Conservation (phyloP, 2,888 invertebrate species). For the Schrankia costaestrigalis region DNA sequence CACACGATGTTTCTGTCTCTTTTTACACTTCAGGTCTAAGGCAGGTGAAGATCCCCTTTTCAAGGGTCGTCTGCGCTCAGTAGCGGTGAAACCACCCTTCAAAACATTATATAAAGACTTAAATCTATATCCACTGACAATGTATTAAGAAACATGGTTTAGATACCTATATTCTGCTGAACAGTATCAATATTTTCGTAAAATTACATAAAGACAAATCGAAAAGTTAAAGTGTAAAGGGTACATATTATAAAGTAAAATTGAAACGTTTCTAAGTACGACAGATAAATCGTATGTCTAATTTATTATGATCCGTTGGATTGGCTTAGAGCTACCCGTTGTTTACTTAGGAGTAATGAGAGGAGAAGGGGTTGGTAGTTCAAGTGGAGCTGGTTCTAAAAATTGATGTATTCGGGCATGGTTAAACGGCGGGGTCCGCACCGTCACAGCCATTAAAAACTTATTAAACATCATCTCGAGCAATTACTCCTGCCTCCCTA, state of each 20-base stretch:
- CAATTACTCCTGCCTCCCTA: slow-evolving; percentile 76
- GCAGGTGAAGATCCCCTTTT: slow-evolving; percentile 46
- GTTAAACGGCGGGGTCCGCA: slow-evolving; percentile 63
- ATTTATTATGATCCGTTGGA: slow-evolving; percentile 23
- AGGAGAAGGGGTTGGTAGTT: slow-evolving; percentile 18
- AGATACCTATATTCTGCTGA: no score
- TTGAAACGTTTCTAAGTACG: slow-evolving; percentile 44
- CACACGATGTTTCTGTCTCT: slow-evolving; percentile 42
- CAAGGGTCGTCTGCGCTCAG: slow-evolving; percentile 45
- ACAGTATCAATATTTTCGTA: slow-evolving; percentile 29
- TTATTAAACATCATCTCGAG: slow-evolving; percentile 84
- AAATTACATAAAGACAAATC: slow-evolving; percentile 32
- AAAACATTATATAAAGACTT: no score
- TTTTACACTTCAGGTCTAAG: slow-evolving; percentile 27
- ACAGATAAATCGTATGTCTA: slow-evolving; percentile 40
- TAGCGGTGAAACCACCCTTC: slow-evolving; percentile 26
- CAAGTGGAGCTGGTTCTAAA: slow-evolving; percentile 41
- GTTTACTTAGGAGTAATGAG: slow-evolving; percentile 1
- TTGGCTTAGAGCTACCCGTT: slow-evolving; percentile 2
- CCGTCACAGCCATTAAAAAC: slow-evolving; percentile 83
- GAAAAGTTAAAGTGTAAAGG: slow-evolving; percentile 45
- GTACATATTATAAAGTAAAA: slow-evolving; percentile 52
- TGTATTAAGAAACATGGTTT: no score
- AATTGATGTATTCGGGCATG: slow-evolving; percentile 54
- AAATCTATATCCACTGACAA: no score